Percentiles rank a stretch among this genome's conserved stretches.
These are phyloP conservation scores for Paguma larvata DNA, from an alignment of 2,797 vertebrate genomes.

Conservation along the genomic window DNA sequence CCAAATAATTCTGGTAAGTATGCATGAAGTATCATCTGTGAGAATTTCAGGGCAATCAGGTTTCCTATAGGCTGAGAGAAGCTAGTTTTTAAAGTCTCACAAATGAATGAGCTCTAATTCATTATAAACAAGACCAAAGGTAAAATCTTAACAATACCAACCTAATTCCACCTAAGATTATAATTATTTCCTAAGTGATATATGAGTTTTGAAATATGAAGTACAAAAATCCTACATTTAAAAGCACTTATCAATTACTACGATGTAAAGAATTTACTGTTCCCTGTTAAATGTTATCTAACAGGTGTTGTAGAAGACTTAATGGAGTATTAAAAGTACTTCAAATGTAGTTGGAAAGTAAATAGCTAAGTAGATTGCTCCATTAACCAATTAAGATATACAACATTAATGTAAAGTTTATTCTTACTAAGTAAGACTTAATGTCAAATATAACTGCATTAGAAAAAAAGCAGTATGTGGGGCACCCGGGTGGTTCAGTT, in stretches of 20 bases:
- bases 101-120: slow-evolving; percentile 35
- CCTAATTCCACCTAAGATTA: slow-evolving; percentile 48
- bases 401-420: not conserved
- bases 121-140: slow-evolving; percentile 33
- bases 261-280: slow-evolving; percentile 14
- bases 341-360: slow-evolving; percentile 47
- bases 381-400: not conserved
- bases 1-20: slow-evolving; percentile 4
- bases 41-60: slow-evolving; percentile 18
- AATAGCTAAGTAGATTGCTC: not conserved
- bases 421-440: slow-evolving; percentile 35
- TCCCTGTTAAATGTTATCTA: not conserved
- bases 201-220: not conserved
- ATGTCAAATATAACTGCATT: not conserved
- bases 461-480: too few species aligned
- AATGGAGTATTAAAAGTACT: not conserved
- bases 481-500: too few species aligned
- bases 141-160: slow-evolving; percentile 47
- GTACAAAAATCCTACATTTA: slow-evolving; percentile 50
- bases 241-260: slow-evolving; percentile 1
- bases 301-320: slow-evolving; percentile 8
- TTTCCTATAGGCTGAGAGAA: slow-evolving; percentile 53
- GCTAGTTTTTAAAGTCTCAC: not conserved
- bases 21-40: not conserved
- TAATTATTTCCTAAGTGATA: not conserved